Percentiles rank a stretch among this genome's conserved stretches.
Conservation (phyloP, 2,888 invertebrate genomes). For the Macaria liturata region DNA sequence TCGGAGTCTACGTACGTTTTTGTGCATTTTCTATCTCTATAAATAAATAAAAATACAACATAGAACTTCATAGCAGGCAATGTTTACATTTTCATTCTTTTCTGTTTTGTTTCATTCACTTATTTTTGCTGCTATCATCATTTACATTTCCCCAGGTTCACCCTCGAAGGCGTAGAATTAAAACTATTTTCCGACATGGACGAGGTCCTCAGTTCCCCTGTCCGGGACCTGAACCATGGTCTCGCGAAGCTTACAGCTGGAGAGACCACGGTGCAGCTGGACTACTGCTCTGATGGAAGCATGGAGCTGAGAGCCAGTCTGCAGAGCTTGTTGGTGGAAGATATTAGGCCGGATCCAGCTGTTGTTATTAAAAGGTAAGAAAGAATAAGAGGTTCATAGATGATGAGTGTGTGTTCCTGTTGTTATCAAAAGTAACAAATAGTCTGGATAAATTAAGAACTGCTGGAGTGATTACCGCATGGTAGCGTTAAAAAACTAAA, state of each 20-base stretch:
- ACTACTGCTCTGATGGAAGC: conserved; percentile 87
- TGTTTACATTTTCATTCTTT: no score
- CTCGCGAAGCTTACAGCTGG: conserved; percentile 87
- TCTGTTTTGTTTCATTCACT: no score
- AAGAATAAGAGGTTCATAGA: not conserved
- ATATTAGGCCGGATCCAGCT: conserved; percentile 87
- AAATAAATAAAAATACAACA: no score
- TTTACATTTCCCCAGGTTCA: conserved; percentile 66
- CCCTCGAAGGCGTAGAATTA: conserved; percentile 87
- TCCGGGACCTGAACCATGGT: conserved; percentile 88
- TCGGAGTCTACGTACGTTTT: no score
- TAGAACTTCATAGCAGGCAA: no score
- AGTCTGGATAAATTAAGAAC: no score
- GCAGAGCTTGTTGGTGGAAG: conserved; percentile 87
- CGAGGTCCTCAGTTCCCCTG: conserved; percentile 89
- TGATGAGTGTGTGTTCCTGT: no score
- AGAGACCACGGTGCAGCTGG: conserved; percentile 85
- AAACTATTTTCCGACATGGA: conserved; percentile 89
- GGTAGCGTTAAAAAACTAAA: no score
- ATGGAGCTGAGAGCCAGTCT: conserved; percentile 87
- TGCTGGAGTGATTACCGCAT: no score
- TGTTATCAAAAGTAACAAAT: no score
- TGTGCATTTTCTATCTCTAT: no score
- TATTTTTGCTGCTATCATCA: no score
- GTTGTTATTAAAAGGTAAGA: conserved; percentile 83